A percentile compares a stretch with the other conserved stretches of the same genome.
These are phyloP conservation scores for Drosophila mettleri DNA, from an alignment of 2,888 invertebrate genomes.

Conservation along the genomic window DNA sequence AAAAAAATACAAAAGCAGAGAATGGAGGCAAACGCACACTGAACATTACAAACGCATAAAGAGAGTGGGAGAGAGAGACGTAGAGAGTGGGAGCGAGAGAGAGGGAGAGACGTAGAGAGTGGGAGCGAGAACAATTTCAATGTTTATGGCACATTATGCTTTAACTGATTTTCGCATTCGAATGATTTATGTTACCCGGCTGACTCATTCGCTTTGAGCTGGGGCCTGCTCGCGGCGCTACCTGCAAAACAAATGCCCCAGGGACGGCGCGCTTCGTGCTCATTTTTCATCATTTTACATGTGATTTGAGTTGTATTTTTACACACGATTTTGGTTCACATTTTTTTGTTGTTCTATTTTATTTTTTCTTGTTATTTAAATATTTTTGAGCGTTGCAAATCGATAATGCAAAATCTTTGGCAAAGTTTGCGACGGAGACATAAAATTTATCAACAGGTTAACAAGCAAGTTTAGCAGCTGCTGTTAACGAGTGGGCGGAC, in stretches of 20 bases:
- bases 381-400: constrained; percentile 38
- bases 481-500: constrained; percentile 45
- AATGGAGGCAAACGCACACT: constrained; percentile 5
- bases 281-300: constrained; percentile 78
- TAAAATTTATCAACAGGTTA: constrained; percentile 78
- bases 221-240: constrained; percentile 8
- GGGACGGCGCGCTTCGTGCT: constrained; percentile 51
- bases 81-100: not conserved
- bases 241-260: constrained; percentile 44
- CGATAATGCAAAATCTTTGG: constrained; percentile 62
- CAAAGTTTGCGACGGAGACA: constrained; percentile 42
- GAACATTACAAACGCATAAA: constrained; percentile 6
- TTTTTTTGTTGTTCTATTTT: constrained; percentile 12
- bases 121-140: constrained; percentile 19
- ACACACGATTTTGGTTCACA: not conserved
- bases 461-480: constrained; percentile 64
- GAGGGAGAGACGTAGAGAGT: no score
- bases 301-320: constrained; percentile 59
- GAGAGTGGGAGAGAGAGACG: not conserved
- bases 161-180: constrained; percentile 77
- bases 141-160: constrained; percentile 63
- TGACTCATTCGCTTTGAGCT: constrained; percentile 67
- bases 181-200: constrained; percentile 76
- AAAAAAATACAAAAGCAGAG: constrained; percentile 15
- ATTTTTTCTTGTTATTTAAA: not conserved